phyloP scores from a whole-genome alignment of 1,140 invertebrate species.

The Zaprionus ornatus region DNA sequence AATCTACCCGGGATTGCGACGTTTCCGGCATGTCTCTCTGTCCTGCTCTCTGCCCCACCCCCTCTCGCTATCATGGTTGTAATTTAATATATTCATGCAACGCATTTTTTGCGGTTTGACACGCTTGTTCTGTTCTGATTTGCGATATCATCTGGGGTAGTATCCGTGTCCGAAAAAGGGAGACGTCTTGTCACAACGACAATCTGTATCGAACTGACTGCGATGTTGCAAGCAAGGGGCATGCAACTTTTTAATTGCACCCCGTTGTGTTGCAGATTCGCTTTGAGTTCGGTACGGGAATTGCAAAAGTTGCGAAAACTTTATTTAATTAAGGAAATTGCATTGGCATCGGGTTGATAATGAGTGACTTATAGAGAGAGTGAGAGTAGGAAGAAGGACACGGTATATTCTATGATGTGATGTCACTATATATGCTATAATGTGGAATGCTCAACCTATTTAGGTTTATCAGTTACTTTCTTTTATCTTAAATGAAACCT shows the following conservation, averaged over 20 bases:
- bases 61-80: slow-evolving; percentile 22
- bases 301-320: slow-evolving; percentile 19
- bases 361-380: neutral
- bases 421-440: no score
- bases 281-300: neutral
- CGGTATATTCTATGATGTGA: no score
- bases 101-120: slow-evolving; percentile 80
- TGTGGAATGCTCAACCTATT: no score
- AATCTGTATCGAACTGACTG: neutral
- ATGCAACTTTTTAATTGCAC: slow-evolving; percentile 60
- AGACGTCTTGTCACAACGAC: neutral
- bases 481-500: neutral
- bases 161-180: slow-evolving; percentile 17
- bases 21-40: slow-evolving; percentile 42
- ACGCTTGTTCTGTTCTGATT: slow-evolving; percentile 76
- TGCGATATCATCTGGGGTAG: slow-evolving; percentile 52
- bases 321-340: slow-evolving; percentile 8
- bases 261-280: neutral
- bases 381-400: no score
- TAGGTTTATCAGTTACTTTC: no score
- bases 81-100: slow-evolving; percentile 79
- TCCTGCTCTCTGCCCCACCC: neutral
- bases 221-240: slow-evolving; percentile 7
- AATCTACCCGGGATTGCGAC: slow-evolving; percentile 16
- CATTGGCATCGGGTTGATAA: neutral